A percentile compares a stretch with the other conserved stretches of the same genome.
Conservation (phyloP, 1,140 invertebrate species). For the Stegodyphus mimosarum region DNA sequence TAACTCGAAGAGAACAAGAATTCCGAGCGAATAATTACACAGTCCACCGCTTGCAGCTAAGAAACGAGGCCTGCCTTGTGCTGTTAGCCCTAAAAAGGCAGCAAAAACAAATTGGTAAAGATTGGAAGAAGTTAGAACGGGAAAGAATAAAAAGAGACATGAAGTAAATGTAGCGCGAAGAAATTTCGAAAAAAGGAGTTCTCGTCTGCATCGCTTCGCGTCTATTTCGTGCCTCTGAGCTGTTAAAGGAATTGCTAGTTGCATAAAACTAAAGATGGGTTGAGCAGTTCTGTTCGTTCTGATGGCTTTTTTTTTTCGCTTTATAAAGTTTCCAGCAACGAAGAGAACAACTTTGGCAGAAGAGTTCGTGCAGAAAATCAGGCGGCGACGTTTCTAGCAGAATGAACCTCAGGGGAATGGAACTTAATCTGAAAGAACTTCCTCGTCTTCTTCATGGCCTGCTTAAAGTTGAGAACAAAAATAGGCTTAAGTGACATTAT, state of each 20-base stretch:
- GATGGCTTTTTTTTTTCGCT: constrained; percentile 3
- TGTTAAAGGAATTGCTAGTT: constrained; percentile 32
- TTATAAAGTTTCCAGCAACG: constrained; percentile 8
- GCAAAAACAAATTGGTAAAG: constrained; percentile 2
- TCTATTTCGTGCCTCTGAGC: constrained; percentile 32
- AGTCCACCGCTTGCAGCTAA: constrained; percentile 5
- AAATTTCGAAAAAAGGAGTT: not conserved
- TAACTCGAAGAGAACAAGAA: constrained; percentile 12
- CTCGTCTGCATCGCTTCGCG: not conserved
- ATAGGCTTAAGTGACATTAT: too few species aligned
- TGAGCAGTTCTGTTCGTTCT: constrained; percentile 26
- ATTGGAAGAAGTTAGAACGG: not conserved
- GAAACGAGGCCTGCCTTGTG: not conserved
- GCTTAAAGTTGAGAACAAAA: too few species aligned
- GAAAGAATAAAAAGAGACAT: not conserved
- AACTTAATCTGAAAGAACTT: not conserved
- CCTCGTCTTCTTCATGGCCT: too few species aligned
- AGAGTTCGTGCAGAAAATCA: constrained; percentile 52
- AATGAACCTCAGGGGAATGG: constrained; percentile 8
- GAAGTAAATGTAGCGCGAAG: constrained; percentile 34
- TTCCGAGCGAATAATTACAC: constrained; percentile 25
- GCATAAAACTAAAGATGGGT: constrained; percentile 47
- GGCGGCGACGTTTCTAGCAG: constrained; percentile 17
- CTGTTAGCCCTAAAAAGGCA: not conserved
- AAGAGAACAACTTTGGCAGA: constrained; percentile 21